phyloP scores from a whole-genome alignment of 2,888 invertebrate genomes.

The Spisula solida region DNA sequence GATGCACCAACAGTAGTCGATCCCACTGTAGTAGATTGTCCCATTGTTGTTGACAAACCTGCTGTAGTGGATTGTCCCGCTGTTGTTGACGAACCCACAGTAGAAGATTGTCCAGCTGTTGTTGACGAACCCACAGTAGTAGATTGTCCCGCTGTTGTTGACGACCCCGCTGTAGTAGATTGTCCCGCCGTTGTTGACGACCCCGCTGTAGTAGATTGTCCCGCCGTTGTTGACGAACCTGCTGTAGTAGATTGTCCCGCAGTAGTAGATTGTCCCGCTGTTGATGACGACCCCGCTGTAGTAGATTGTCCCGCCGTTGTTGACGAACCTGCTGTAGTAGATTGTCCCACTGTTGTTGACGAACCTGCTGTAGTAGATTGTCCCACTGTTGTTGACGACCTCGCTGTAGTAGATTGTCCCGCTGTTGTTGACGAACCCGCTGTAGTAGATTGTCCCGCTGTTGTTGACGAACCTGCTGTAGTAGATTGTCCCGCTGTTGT shows the following conservation, averaged over 20 bases:
- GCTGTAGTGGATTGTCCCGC: neutral
- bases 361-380: neutral
- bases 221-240: slow-evolving; percentile 15
- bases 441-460: neutral
- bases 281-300: neutral
- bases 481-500: slow-evolving; percentile 24
- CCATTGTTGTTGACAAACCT: neutral
- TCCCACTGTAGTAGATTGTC: neutral
- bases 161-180: neutral
- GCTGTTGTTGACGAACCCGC: slow-evolving; percentile 14
- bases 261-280: slow-evolving; percentile 10
- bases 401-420: neutral
- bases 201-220: neutral
- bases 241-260: slow-evolving; percentile 23
- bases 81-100: neutral
- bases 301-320: neutral
- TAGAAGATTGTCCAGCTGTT: neutral
- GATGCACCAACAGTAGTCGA: neutral
- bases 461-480: neutral
- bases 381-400: neutral
- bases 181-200: neutral
- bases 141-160: slow-evolving; percentile 5
- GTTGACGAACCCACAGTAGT: slow-evolving; percentile 12
- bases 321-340: neutral
- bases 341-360: slow-evolving; percentile 2